phyloP scores from a whole-genome alignment of 2,113 vertebrate species.

The Albula glossodonta region DNA sequence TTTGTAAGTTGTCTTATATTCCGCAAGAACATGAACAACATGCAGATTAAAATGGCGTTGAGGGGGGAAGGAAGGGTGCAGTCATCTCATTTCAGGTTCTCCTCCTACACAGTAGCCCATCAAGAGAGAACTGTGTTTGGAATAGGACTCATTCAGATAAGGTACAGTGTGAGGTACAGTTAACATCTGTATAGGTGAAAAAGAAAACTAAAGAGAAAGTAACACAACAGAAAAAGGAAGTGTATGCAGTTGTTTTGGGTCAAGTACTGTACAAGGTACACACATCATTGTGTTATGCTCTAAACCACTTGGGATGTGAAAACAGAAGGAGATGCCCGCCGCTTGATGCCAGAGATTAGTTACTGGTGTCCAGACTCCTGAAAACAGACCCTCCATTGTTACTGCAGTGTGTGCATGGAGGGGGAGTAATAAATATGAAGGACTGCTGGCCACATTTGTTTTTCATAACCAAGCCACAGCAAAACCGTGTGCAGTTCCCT shows the following conservation, averaged over 20 bases:
- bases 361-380: constrained; percentile 12
- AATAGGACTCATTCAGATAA: constrained; percentile 31
- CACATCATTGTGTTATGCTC: constrained; percentile 29
- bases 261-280: constrained; percentile 51
- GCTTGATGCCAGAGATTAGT: constrained; percentile 2
- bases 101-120: constrained; percentile 41
- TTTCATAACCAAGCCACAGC: constrained; percentile 30
- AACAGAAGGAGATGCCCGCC: constrained; percentile 23
- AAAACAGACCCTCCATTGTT: constrained; percentile 24
- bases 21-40: constrained; percentile 45
- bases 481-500: constrained; percentile 21
- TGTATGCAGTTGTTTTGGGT: constrained; percentile 45
- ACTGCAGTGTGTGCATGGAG: constrained; percentile 23
- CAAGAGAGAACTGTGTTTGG: constrained; percentile 37
- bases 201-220: constrained; percentile 19
- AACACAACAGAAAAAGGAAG: neutral
- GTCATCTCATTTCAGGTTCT: constrained; percentile 59
- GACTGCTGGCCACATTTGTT: constrained; percentile 33
- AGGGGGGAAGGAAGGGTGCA: constrained; percentile 53
- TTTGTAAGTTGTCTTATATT: constrained; percentile 45
- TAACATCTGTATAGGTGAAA: constrained; percentile 2
- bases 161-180: constrained; percentile 25
- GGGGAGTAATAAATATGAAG: constrained; percentile 26
- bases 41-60: constrained; percentile 51
- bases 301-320: constrained; percentile 23